A percentile compares a stretch with the other conserved stretches of the same genome.
Conservation (phyloP, 2,888 invertebrate genomes). For the Euspilapteryx auroguttella region DNA sequence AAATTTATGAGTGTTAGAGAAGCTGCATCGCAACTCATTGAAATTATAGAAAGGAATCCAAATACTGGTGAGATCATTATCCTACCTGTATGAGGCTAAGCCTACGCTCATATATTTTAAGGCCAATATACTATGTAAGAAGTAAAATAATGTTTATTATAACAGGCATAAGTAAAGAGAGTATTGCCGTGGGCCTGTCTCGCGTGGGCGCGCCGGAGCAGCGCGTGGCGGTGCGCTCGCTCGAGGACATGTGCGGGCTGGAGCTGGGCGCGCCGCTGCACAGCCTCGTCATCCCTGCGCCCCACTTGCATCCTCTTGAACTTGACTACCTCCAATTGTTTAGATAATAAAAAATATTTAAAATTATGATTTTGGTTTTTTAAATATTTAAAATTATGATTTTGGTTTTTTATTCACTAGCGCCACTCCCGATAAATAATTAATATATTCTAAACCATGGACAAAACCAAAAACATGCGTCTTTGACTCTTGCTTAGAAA, state of each 20-base stretch:
- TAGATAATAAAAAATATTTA: conserved; percentile 19
- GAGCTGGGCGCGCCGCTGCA: conserved; percentile 92
- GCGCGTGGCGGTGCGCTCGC: conserved; percentile 71
- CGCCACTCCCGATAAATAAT: no score
- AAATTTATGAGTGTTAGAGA: conserved; percentile 90
- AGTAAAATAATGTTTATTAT: neutral
- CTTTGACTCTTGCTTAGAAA: no score
- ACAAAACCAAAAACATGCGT: no score
- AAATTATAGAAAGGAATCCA: conserved; percentile 66
- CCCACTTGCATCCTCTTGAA: conserved; percentile 87
- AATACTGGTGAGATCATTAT: conserved; percentile 18
- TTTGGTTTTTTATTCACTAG: neutral
- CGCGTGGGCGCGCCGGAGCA: conserved; percentile 88
- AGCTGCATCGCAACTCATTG: conserved; percentile 82
- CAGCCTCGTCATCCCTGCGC: conserved; percentile 87
- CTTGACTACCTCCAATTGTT: conserved; percentile 80
- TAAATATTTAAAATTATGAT: neutral
- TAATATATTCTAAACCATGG: no score
- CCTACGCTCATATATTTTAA: neutral
- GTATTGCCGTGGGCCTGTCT: conserved; percentile 83
- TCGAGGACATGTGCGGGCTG: conserved; percentile 70
- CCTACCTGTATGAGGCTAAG: conserved; percentile 3
- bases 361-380: neutral
- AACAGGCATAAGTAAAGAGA: conserved; percentile 56
- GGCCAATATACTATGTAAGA: neutral